Evolutionary conservation across 1,140 invertebrate species (phyloP).

Genomic region (Cylas formicarius): DNA sequence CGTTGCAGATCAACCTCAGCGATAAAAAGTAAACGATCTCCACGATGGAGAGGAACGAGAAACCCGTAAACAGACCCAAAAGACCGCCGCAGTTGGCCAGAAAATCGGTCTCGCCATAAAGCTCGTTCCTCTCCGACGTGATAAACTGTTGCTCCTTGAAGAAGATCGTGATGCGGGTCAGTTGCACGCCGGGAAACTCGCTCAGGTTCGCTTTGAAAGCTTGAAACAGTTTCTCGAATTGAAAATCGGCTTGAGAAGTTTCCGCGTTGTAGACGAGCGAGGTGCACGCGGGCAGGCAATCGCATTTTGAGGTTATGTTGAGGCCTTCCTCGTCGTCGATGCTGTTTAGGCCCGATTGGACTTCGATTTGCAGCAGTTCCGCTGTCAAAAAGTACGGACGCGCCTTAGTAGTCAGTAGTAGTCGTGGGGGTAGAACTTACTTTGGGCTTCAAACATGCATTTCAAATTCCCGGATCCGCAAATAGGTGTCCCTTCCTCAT

Average conservation of each 20-base stretch:
- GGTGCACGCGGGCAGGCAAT: conserved; percentile 61
- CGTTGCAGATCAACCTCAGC: conserved; percentile 45
- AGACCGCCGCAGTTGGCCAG: conserved; percentile 60
- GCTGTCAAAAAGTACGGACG: conserved; percentile 37
- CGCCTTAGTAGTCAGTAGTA: conserved; percentile 11
- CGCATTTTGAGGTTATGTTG: conserved; percentile 45
- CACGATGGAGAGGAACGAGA: conserved; percentile 57
- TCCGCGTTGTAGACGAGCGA: conserved; percentile 59
- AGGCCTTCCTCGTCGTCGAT: conserved; percentile 6
- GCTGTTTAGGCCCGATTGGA: conserved; percentile 38
- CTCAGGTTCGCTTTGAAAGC: conserved; percentile 32
- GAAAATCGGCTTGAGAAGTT: conserved; percentile 57
- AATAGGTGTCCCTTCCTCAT: conserved; percentile 46
- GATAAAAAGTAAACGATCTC: conserved; percentile 60
- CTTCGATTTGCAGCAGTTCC: conserved; percentile 49
- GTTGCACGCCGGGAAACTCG: conserved; percentile 41
- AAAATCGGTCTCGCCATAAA: conserved; percentile 57
- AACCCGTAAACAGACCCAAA: conserved; percentile 59
- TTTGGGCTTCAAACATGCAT: conserved; percentile 45
- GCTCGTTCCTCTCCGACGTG: conserved; percentile 53
- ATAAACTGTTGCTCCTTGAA: conserved; percentile 61
- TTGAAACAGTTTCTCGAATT: conserved; percentile 34
- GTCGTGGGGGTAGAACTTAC: too few relatives aligned
- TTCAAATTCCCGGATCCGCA: conserved; percentile 48
- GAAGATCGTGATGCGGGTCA: conserved; percentile 44